Base-by-base conservation (phyloP, 1,140 invertebrate species). In the Triops longicaudatus region DNA sequence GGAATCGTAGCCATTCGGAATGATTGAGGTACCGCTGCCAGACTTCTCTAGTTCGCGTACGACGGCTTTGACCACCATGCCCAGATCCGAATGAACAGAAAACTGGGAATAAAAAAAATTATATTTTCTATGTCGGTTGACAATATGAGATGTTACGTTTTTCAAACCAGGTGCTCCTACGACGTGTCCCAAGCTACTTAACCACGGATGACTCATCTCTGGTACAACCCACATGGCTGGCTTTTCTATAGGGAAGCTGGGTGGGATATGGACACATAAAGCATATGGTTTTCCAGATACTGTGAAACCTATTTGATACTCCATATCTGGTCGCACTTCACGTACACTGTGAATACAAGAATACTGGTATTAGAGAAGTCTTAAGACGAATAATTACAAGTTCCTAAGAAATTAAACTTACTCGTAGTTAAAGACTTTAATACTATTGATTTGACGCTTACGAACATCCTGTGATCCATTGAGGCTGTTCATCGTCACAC, bases 61-160 rank as follows among this genome's bases (percentile, higher is more conserved):
- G 63, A 92, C 90, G 12, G 89, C 91, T 83, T 92, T 91, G 1
- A 92, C 91, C 44, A 93, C 89, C 77, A 90, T 86, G 26, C 91
- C 91, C 77, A 93, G 86, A 85, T 93, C 91, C 71, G 91, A 92
- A 83, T 92, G 90, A 71, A 88, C 84, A 77, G 91, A 90, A 82
- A 89, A 93, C 88, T 90, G 73, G 43, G 79, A 83, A 77, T 79
- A 79, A 80, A 79, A 27, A 72, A 5, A 1, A 37, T 17, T 7
- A 75, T 43, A 42, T 75, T 7, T 5, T 43, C 37, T 27, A 75
- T 31, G 44, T 63, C 77, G 12, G 26, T 3, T 41, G 10, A 77
- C n/a, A 27, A 26, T n/a, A 43, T 76, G 42, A n/a, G 11, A 17
- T 73, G 27, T 86, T 86, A 90, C 89, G 85, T 92, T 92, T 37